These are phyloP conservation scores for Tyria jacobaeae DNA, from an alignment of 2,888 invertebrate species.

Conservation along the genomic window DNA sequence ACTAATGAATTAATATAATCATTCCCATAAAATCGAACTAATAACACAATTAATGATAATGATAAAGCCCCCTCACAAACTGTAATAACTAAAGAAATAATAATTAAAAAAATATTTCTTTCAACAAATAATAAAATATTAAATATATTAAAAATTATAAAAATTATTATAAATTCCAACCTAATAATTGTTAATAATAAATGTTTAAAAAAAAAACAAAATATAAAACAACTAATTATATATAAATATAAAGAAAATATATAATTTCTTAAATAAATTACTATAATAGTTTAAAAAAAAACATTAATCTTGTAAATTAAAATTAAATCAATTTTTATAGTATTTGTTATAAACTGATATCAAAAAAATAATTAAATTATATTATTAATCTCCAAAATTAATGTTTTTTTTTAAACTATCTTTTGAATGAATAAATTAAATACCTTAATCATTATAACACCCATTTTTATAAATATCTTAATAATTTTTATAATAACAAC, in stretches of 20 bases:
- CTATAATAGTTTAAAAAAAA: slow-evolving; percentile 90
- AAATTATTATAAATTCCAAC: slow-evolving; percentile 88
- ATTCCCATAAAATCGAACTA: slow-evolving; percentile 88
- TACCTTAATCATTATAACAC: too few species aligned
- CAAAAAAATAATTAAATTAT: slow-evolving; percentile 85
- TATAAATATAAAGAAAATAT: slow-evolving; percentile 74
- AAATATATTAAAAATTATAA: slow-evolving; percentile 85
- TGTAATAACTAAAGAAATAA: slow-evolving; percentile 88
- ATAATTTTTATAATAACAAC: too few species aligned
- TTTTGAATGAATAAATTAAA: slow-evolving; percentile 84
- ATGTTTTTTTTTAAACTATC: slow-evolving; percentile 89
- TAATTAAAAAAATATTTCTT: slow-evolving; percentile 85
- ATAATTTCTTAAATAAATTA: slow-evolving; percentile 82
- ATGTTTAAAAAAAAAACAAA: slow-evolving; percentile 86
- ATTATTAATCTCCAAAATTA: slow-evolving; percentile 90
- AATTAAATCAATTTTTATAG: slow-evolving; percentile 82
- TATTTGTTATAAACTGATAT: slow-evolving; percentile 89
- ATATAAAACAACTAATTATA: slow-evolving; percentile 81
- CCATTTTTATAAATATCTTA: too few species aligned
- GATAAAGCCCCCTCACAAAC: slow-evolving; percentile 89
- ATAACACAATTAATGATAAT: slow-evolving; percentile 87
- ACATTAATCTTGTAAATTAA: slow-evolving; percentile 90
- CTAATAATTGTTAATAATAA: slow-evolving; percentile 87
- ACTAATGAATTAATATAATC: slow-evolving; percentile 88
- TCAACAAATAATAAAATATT: slow-evolving; percentile 76